Evolutionary conservation across 2,797 vertebrate genomes (phyloP), one percentile per base, ranked within the genome.

Genomic region (Chloroceryle inda): DNA sequence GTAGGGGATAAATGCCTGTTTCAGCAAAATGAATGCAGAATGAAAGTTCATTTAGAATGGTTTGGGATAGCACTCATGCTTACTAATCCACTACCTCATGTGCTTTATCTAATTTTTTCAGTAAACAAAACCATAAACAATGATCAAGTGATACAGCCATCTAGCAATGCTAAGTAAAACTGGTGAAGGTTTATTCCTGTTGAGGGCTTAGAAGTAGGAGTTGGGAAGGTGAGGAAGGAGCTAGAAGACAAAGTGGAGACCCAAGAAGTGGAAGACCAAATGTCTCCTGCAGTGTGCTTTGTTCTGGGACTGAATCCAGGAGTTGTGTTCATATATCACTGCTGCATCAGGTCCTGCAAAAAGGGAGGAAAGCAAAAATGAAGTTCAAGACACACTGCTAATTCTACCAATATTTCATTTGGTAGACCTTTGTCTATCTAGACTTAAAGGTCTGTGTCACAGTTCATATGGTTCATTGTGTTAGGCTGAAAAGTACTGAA

Each of bases 351-450:
- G 26, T 62, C 26, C 35, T 47, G 47, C n/a, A 74, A 45, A 47
- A 59, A 67, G 40, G 9, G 8, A 66, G 26, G 6, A 61, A 81
- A 62, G 40, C 2, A 4, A 76, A 61, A 53, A 58, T 0, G 0
- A 83, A 19, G 11, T 22, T 27, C 31, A 61, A 52, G 45, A 56
- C 38, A 38, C 11, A 7, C 2, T 42, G 37, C 22, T 74, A 49
- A 22, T 31, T 76, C 42, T 56, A 13, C 11, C 52, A 84, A 5
- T 6, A 42, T 6, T 20, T 47, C 40, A n/a, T 0, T 2, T 44
- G 11, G 17, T 9, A 66, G 35, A 63, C 9, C 9, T 61, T 53
- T 37, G 40, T 10, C 22, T 63, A 11, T 14, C 14, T 2, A 53
- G 5, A 37, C 40, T 40, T 50, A n/a, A 49, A 44, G 21, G 42